These are phyloP conservation scores for Amazona vittata DNA, from an alignment of 2,113 vertebrate genomes.

Conservation along the genomic window DNA sequence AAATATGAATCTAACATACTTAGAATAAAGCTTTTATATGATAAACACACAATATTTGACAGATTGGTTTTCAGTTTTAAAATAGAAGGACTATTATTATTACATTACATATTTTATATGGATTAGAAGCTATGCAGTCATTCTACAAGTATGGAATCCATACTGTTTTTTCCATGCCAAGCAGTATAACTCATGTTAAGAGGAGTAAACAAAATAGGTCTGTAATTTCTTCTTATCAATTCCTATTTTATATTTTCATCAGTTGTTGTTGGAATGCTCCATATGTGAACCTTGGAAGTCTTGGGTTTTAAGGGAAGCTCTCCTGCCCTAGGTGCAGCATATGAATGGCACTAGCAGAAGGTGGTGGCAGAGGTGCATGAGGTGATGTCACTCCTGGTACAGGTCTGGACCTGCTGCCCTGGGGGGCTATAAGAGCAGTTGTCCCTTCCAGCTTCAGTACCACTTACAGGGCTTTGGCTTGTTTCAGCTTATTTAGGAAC, in stretches of 20 bases:
- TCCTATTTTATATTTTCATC: neutral
- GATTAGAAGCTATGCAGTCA: neutral
- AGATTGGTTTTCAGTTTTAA: neutral
- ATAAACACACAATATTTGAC: neutral
- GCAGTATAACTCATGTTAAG: neutral
- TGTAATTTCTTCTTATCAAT: neutral
- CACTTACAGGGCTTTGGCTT: neutral
- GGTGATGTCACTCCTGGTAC: neutral
- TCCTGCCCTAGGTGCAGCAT: too few relatives aligned
- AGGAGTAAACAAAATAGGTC: neutral
- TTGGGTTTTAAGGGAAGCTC: neutral
- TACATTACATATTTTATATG: neutral
- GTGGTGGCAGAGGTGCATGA: neutral
- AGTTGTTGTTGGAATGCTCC: neutral
- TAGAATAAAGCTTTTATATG: neutral
- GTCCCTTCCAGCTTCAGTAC: neutral
- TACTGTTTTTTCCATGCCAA: neutral
- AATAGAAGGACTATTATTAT: neutral
- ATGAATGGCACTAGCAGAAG: neutral
- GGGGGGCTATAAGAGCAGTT: neutral
- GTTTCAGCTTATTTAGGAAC: neutral
- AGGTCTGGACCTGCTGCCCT: neutral
- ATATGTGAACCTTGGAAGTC: neutral
- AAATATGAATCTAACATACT: neutral
- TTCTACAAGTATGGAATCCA: neutral